Evolutionary conservation across 2,113 vertebrate species (phyloP).

Genomic region (Platycercus adscitus): DNA sequence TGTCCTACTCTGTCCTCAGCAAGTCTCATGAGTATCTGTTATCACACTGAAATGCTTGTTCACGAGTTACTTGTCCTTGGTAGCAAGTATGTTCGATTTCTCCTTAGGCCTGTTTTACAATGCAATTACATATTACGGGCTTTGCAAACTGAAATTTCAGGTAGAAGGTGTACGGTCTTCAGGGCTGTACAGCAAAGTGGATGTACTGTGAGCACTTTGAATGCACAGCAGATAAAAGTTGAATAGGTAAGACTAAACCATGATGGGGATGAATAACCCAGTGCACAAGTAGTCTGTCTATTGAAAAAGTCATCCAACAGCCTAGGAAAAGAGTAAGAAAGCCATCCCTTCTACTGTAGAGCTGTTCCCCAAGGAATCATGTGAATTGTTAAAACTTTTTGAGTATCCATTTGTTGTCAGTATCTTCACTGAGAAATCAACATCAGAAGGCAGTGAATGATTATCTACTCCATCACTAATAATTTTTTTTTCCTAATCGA

Average conservation of each 20-base stretch:
- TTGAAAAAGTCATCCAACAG: neutral
- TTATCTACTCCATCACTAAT: neutral
- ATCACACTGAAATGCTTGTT: neutral
- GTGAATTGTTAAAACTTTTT: neutral
- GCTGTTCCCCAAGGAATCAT: neutral
- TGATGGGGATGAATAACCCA: neutral
- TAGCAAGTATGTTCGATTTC: neutral
- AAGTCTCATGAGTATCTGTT: neutral
- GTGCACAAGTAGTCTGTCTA: neutral
- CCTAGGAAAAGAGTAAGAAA: neutral
- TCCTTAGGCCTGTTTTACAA: neutral
- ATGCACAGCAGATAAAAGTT: neutral
- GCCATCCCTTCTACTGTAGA: neutral
- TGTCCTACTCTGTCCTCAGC: neutral
- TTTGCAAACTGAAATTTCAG: neutral
- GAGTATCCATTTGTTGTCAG: neutral
- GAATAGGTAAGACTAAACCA: neutral
- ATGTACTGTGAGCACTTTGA: neutral
- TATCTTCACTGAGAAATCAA: neutral
- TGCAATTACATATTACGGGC: neutral
- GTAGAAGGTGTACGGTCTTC: neutral
- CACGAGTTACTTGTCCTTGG: neutral
- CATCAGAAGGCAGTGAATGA: neutral
- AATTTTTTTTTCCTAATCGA: neutral
- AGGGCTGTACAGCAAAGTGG: neutral